Percentiles rank a stretch among this genome's conserved stretches.
Conservation (phyloP, 30 jellyfish, hydroid and myxozoan genomes). For the Cassiopea xamachana region DNA sequence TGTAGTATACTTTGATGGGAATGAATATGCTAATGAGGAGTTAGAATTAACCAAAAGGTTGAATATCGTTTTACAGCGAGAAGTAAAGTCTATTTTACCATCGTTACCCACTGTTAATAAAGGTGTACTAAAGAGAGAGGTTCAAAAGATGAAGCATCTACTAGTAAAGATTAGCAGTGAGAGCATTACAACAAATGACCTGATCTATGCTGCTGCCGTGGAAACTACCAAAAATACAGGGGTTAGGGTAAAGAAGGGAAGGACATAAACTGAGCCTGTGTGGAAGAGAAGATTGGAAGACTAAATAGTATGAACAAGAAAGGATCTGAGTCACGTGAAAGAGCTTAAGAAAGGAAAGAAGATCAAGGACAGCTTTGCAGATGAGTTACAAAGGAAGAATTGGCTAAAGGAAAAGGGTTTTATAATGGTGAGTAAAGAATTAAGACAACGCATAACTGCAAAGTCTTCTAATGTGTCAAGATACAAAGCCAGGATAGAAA, state of each 20-base stretch:
- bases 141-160: not conserved
- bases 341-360: slow-evolving; percentile 1
- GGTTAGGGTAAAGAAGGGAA: not conserved
- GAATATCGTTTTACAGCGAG: not conserved
- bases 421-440: not conserved
- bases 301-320: not conserved
- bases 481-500: not conserved
- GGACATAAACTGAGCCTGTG: not conserved
- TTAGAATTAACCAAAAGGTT: not conserved
- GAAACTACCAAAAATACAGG: not conserved
- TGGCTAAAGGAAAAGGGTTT: not conserved
- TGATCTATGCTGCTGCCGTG: not conserved
- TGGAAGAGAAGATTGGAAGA: slow-evolving; percentile 8
- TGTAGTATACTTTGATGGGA: no score
- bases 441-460: not conserved
- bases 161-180: not conserved
- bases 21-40: no score
- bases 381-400: not conserved
- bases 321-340: not conserved
- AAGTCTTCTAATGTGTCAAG: not conserved
- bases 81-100: not conserved
- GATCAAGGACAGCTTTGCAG: not conserved
- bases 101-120: not conserved
- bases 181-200: not conserved
- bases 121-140: not conserved